Percentiles rank a stretch among this genome's conserved stretches.
phyloP scores from a whole-genome alignment of 1,140 invertebrate genomes.

The Hylaeus volcanicus region DNA sequence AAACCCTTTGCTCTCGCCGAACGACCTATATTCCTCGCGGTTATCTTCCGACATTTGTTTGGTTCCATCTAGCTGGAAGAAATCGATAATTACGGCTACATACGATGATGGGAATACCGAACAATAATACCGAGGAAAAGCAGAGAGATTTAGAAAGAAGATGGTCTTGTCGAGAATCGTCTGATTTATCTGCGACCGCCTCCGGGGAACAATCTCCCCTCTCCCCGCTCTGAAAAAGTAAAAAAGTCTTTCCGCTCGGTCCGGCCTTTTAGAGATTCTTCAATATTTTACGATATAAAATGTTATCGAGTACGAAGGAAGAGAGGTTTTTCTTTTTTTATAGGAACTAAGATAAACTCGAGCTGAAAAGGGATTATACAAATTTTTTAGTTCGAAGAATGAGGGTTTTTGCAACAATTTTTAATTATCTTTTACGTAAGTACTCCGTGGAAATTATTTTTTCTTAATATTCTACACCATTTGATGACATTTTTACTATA shows the following conservation, averaged over 20 bases:
- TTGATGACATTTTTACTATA: no score
- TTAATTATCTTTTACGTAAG: no score
- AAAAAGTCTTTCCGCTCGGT: neutral
- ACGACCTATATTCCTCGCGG: slow-evolving; percentile 33
- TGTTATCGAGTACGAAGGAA: no score
- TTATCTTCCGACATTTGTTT: slow-evolving; percentile 1
- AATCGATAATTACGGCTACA: slow-evolving; percentile 9
- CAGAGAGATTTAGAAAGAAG: neutral
- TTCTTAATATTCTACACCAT: no score
- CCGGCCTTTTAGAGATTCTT: no score
- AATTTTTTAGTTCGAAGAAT: no score
- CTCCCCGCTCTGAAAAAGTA: neutral
- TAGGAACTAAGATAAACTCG: no score
- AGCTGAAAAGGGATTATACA: no score
- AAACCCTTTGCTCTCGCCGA: slow-evolving; percentile 4
- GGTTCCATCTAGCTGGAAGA: neutral
- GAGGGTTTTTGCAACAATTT: no score
- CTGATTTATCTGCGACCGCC: slow-evolving; percentile 10
- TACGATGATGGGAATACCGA: neutral
- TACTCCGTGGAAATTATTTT: no score
- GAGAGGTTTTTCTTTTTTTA: no score
- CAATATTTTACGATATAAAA: no score
- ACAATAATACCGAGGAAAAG: neutral
- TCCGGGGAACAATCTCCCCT: neutral
- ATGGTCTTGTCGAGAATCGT: neutral